Base-by-base conservation (phyloP, 2,113 vertebrate genomes). In the Dromaius novaehollandiae region DNA sequence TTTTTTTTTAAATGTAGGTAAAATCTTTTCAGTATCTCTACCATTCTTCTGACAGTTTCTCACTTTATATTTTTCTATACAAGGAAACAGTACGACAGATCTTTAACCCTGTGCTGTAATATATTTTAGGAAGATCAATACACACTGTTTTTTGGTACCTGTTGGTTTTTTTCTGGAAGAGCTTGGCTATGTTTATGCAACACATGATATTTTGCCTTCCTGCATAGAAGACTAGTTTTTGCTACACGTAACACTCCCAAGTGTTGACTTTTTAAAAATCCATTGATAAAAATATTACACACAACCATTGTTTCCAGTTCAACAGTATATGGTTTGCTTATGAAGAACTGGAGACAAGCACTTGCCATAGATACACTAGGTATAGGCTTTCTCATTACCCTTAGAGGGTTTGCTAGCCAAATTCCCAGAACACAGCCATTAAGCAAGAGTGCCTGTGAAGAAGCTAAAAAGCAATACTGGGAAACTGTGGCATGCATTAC, bases 371-470 rank as follows among this genome's bases (percentile, higher is more conserved):
- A 81, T 22, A 32, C 17, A 24, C 38, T 51, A 66, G 20, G 16
- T 40, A 80, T 36, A 9, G 6, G 30, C 82, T 13, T 18, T 88
- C 61, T 61, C 56, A 6, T 68, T 50, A 61, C 42, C 25, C 51
- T 38, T 58, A 36, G 56, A 38, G 70, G 46, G 6, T 63, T 63
- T 55, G 5, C 40, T 46, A 50, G 36, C 9, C n/a, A 42, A 24
- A 75, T 76, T 81, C 55, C 46, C 46, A 58, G 70, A 58, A 30
- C 2, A 1, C 34, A 64, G 21, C 16, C 20, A 42, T 58, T 50
- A 53, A 2, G 0, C 34, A 71, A 36, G 5, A 0, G 0, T 6
- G 13, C 26, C n/a, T 82, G n/a, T 3, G 3, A 53, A 58, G 66
- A 85, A 63, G 34, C 30, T 83, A 50, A 70, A 30, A 60, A 83